Conservation (phyloP, 1,140 invertebrate species). For the Penaeus chinensis region DNA sequence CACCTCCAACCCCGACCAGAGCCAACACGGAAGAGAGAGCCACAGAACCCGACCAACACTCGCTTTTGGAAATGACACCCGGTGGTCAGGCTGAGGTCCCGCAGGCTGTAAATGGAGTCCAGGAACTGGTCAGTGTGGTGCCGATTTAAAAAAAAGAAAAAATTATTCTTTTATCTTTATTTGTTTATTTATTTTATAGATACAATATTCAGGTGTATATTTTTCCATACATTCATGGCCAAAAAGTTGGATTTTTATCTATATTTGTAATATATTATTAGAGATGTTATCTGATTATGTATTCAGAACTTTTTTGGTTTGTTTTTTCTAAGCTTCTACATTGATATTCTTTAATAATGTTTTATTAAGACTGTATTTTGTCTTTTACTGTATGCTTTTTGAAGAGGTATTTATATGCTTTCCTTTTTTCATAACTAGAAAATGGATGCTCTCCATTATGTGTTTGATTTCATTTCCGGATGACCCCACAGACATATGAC, state of each 20-base stretch:
- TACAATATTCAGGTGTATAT: no score
- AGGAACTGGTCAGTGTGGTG: constrained; percentile 53
- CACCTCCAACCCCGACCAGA: constrained; percentile 60
- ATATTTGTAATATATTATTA: no score
- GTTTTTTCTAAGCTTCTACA: background rate
- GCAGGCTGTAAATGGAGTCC: constrained; percentile 51
- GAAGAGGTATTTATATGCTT: background rate
- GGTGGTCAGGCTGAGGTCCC: constrained; percentile 16
- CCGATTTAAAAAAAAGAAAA: background rate
- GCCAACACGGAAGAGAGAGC: constrained; percentile 55
- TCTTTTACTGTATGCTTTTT: background rate
- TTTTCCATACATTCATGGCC: no score
- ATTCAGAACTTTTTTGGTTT: background rate
- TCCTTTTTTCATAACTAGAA: background rate
- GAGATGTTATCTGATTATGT: no score
- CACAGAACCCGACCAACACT: background rate
- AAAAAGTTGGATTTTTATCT: no score
- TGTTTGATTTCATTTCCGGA: background rate
- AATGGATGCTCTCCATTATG: background rate
- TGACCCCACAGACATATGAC: constrained; percentile 54
- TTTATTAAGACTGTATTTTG: background rate
- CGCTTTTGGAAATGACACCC: background rate
- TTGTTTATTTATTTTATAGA: no score
- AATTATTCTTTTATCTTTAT: background rate
- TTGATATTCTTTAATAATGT: no score